Percentiles rank a stretch among this genome's conserved stretches.
Conservation (phyloP, 2,888 invertebrate species). For the Morpho helenor region DNA sequence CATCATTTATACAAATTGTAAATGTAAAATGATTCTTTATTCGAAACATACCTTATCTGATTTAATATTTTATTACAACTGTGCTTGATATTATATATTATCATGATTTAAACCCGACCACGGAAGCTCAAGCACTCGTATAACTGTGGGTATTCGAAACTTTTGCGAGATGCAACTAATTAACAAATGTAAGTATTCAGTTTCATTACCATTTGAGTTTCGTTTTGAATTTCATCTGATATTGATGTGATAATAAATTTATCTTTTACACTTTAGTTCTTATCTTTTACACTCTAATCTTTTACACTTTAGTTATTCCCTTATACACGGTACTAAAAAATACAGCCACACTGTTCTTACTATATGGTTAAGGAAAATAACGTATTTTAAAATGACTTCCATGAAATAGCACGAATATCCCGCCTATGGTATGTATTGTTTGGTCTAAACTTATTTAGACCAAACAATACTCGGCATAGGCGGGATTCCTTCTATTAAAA, state of each 20-base stretch:
- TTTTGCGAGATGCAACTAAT: conserved; percentile 26
- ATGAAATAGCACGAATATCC: conserved; percentile 1
- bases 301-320: no score
- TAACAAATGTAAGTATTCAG: conserved; percentile 23
- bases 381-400: conserved; percentile 4
- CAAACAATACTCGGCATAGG: conserved; percentile 12
- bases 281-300: no score
- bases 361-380: no score
- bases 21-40: no score
- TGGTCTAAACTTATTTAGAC: conserved; percentile 11
- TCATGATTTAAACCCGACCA: conserved; percentile 14
- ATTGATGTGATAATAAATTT: conserved; percentile 13
- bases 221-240: conserved; percentile 21
- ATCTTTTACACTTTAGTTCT: no score
- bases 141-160: conserved; percentile 22
- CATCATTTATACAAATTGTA: no score
- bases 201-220: conserved; percentile 17
- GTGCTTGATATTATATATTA: no score
- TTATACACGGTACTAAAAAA: no score
- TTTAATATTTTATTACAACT: no score
- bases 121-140: conserved; percentile 24
- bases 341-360: no score
- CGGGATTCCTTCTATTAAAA: conserved; percentile 18
- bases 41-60: no score
- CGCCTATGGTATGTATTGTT: no score